Evolutionary conservation across 2,797 vertebrate genomes (phyloP).

Genomic region (Carapus acus): DNA sequence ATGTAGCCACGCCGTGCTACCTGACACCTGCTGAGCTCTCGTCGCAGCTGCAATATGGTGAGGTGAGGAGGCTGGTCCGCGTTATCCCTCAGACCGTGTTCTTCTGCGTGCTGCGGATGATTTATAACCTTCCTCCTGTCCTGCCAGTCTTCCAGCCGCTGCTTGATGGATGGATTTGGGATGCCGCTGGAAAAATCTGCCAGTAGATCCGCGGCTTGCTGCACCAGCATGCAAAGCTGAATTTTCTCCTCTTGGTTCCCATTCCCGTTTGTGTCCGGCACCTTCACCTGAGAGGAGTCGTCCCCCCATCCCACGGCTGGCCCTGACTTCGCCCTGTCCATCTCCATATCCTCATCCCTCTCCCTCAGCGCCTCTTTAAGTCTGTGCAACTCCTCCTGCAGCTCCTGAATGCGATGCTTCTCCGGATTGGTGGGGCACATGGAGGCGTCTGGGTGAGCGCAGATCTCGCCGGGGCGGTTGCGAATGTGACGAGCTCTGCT

Average conservation of each 20-base stretch:
- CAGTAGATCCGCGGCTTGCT: conserved; percentile 76
- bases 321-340: conserved; percentile 53
- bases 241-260: conserved; percentile 54
- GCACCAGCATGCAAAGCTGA: conserved; percentile 68
- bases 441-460: conserved; percentile 24
- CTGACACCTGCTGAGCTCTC: conserved; percentile 80
- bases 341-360: conserved; percentile 61
- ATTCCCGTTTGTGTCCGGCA: no score
- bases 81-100: conserved; percentile 22
- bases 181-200: conserved; percentile 59
- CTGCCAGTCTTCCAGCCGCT: conserved; percentile 76
- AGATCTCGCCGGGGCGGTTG: conserved; percentile 71
- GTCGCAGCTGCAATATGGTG: conserved; percentile 72
- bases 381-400: conserved; percentile 79
- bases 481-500: conserved; percentile 81
- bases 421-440: conserved; percentile 53
- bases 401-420: conserved; percentile 75
- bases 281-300: conserved; percentile 30
- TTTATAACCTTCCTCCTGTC: conserved; percentile 64
- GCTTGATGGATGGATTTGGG: conserved; percentile 56
- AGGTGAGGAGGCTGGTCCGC: conserved; percentile 61
- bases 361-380: conserved; percentile 79
- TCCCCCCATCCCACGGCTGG: conserved; percentile 37
- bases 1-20: conserved; percentile 47
- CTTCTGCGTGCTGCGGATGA: conserved; percentile 39